Percentiles rank a stretch among this genome's conserved stretches.
These are phyloP conservation scores for Anguilla marmorata DNA, from an alignment of 2,797 vertebrate species.

Conservation along the genomic window DNA sequence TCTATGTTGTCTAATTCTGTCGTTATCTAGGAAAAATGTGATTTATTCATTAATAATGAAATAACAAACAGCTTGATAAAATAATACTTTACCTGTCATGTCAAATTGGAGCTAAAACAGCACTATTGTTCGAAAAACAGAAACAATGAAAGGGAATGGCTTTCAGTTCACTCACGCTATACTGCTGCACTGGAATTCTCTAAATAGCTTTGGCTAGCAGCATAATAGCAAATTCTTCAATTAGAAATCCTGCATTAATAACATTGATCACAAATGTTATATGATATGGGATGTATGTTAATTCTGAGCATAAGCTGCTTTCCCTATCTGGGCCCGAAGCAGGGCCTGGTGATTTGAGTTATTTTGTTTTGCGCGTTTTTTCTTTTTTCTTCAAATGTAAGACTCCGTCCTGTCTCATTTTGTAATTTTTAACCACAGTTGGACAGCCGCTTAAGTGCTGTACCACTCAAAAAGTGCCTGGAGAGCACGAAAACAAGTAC, in stretches of 20 bases:
- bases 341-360: neutral
- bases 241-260: conserved; percentile 21
- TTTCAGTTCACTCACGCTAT: neutral
- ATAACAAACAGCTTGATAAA: neutral
- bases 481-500: neutral
- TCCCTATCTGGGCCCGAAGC: conserved; percentile 19
- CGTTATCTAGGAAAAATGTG: neutral
- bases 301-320: conserved; percentile 43
- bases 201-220: conserved; percentile 31
- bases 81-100: neutral
- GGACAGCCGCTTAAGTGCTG: conserved; percentile 47
- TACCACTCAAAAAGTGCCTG: neutral
- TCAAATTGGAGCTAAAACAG: neutral
- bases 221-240: conserved; percentile 11
- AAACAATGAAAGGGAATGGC: neutral
- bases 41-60: neutral
- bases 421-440: conserved; percentile 29
- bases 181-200: conserved; percentile 16
- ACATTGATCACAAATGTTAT: neutral
- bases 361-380: conserved; percentile 25
- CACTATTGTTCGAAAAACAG: neutral
- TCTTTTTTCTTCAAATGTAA: conserved; percentile 3
- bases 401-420: conserved; percentile 39
- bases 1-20: neutral
- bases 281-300: conserved; percentile 21